Evolutionary conservation across 2,888 invertebrate species (phyloP), one percentile per base, ranked within the genome.

Genomic region (Troides helena): DNA sequence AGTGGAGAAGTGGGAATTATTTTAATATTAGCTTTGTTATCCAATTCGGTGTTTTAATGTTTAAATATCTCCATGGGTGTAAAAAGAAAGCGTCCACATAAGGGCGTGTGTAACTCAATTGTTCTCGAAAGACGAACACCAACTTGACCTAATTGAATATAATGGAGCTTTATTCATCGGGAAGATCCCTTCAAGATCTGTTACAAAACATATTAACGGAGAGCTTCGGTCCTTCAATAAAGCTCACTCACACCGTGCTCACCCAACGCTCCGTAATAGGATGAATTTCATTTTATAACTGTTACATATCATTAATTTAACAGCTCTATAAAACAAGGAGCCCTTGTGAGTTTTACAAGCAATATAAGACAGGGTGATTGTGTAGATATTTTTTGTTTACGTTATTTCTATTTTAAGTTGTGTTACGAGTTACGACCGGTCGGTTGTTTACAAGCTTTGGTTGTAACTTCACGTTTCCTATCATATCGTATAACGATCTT

Each of bases 131-230:
- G 82, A 84, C 79, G 83, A 88, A 85, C 85, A 85, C 85, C 81
- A 86, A 80, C 86, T 86, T 92, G 91, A 91, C 92, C 92, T 87
- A 91, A 91, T 92, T 92, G 89, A 88, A 89, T 88, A 91, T 92
- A 92, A 92, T 91, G 85, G 87, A 82, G 83, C 86, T 81, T 89
- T 89, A 88, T 91, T 87, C 88, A 84, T 81, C 82, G 82, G 80
- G 76, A 78, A 76, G 83, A 84, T 85, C 85, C 85, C 85, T 81
- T 80, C 79, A 78, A 78, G 82, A 81, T 83, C 83, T 81, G 83
- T 85, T 84, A 87, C 83, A 85, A 88, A 85, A 87, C 81, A 82
- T 78, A 84, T 85, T 79, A 57, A 85, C 79, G 76, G 78, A 80
- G 79, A 80, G 79, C 78, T 76, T 74, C 79, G 75, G 76, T 76